phyloP scores from a whole-genome alignment of 2,113 vertebrate species.

The Erpornis zantholeuca region DNA sequence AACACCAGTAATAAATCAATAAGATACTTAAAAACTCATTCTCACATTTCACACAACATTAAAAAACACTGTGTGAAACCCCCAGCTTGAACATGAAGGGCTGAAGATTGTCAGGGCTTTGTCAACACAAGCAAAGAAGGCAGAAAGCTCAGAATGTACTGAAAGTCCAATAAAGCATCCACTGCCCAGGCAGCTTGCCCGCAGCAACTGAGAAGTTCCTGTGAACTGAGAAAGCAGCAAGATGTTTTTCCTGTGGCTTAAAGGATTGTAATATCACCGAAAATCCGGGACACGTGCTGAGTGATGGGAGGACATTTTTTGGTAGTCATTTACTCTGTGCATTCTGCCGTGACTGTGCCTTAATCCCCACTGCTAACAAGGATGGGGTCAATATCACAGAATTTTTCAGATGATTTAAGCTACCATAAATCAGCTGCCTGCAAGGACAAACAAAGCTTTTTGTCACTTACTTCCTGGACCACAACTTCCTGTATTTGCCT shows the following conservation, averaged over 20 bases:
- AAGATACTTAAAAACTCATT: neutral
- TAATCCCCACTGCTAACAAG: neutral
- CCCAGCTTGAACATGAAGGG: neutral
- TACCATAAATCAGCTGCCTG: neutral
- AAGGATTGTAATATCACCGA: neutral
- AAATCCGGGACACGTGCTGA: neutral
- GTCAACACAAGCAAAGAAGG: neutral
- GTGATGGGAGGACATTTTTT: neutral
- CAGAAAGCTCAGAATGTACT: neutral
- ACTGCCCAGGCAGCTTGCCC: neutral
- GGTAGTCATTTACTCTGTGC: neutral
- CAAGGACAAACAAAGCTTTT: constrained; percentile 4
- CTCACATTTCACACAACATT: neutral
- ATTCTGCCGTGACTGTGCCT: neutral
- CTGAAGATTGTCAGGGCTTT: neutral
- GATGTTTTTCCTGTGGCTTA: neutral
- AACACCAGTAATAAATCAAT: neutral
- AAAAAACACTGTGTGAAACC: neutral
- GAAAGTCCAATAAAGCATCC: neutral
- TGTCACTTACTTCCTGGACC: neutral
- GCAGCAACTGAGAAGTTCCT: neutral
- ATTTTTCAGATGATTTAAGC: neutral
- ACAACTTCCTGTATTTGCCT: neutral
- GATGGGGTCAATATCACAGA: neutral
- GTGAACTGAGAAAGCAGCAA: neutral